A percentile compares a stretch with the other conserved stretches of the same genome.
phyloP scores from a whole-genome alignment of 2,797 vertebrate species.

The Petrocephalus schoutedeni region DNA sequence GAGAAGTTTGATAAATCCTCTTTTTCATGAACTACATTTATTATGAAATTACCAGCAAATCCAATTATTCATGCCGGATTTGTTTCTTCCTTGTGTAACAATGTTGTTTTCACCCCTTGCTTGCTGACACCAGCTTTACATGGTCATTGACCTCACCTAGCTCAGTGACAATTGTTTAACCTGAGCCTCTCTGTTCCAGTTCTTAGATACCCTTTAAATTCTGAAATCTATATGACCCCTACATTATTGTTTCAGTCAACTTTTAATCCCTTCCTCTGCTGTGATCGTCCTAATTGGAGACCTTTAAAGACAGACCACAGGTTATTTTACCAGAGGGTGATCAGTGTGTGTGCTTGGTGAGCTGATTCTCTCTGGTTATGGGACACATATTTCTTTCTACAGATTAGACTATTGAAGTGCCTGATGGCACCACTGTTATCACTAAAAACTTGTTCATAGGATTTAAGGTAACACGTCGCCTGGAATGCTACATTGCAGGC shows the following conservation, averaged over 20 bases:
- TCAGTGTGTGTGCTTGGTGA: neutral
- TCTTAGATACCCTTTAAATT: neutral
- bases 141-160: neutral
- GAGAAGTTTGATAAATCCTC: neutral
- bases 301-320: neutral
- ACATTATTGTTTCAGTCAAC: neutral
- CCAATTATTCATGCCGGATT: neutral
- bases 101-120: neutral
- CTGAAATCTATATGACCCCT: constrained; percentile 6
- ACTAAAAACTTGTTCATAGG: neutral
- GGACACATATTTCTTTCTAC: neutral
- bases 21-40: neutral
- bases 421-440: neutral
- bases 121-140: neutral
- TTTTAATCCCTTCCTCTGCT: constrained; percentile 9
- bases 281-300: neutral
- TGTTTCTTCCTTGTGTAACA: neutral
- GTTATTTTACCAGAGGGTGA: neutral
- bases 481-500: neutral
- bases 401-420: neutral
- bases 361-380: neutral
- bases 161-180: neutral
- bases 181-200: neutral
- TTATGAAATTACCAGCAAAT: neutral
- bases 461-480: neutral